phyloP scores from a whole-genome alignment of 2,888 invertebrate species.

The Strigamia crassipes region DNA sequence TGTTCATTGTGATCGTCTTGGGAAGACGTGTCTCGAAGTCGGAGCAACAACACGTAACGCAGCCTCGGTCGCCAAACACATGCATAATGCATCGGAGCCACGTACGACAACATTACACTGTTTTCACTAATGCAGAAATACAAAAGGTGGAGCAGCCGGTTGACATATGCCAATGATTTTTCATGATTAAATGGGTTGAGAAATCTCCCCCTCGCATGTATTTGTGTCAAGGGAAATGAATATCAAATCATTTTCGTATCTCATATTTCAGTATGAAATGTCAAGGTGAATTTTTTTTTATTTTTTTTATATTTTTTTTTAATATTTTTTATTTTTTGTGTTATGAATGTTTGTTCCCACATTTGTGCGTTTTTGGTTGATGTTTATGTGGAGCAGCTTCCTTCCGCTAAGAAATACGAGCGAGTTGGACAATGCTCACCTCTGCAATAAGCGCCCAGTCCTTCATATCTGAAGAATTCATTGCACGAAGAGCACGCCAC shows the following conservation, averaged over 20 bases:
- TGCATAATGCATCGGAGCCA: not conserved
- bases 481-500: not conserved
- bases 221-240: slow-evolving; percentile 2
- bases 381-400: too few species aligned
- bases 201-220: not conserved
- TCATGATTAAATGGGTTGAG: not conserved
- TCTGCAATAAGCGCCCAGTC: slow-evolving; percentile 4
- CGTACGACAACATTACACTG: not conserved
- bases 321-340: not conserved
- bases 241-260: not conserved
- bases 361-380: too few species aligned
- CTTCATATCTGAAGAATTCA: slow-evolving; percentile 19
- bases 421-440: slow-evolving; percentile 1
- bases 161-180: not conserved
- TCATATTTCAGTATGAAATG: too few species aligned
- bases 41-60: slow-evolving; percentile 20
- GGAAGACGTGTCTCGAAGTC: slow-evolving; percentile 27
- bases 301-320: too few species aligned
- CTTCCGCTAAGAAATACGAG: not conserved
- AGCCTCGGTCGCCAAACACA: not conserved
- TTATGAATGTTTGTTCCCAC: not conserved
- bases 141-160: not conserved
- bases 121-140: not conserved
- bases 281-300: too few species aligned
- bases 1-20: slow-evolving; percentile 27